These are phyloP conservation scores for Otus sunia DNA, from an alignment of 2,113 vertebrate genomes.

Conservation along the genomic window DNA sequence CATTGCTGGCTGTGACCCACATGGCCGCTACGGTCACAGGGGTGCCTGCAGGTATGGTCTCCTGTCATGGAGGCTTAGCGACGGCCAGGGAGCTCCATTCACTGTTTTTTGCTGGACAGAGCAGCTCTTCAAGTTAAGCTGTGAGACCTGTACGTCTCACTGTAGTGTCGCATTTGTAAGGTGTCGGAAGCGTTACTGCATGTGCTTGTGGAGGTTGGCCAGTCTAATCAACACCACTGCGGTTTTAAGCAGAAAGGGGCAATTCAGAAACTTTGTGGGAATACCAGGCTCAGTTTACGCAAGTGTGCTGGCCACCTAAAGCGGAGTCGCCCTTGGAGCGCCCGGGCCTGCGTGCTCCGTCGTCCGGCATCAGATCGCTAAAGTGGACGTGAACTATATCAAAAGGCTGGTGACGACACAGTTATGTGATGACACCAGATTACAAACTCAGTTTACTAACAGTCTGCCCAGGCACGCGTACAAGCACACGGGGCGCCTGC, in stretches of 20 bases:
- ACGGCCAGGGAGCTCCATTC: fast-evolving
- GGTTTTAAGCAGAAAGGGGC: fast-evolving
- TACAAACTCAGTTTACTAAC: fast-evolving
- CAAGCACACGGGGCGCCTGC: fast-evolving
- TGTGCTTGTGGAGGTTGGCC: fast-evolving
- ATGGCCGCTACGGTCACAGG: fast-evolving
- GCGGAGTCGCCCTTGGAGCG: too few relatives aligned
- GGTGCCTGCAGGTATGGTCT: fast-evolving
- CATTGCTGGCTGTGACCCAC: fast-evolving
- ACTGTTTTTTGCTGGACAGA: fast-evolving
- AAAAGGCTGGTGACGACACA: fast-evolving
- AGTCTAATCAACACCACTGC: fast-evolving
- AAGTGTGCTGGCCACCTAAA: fast-evolving
- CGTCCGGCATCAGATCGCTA: too few relatives aligned
- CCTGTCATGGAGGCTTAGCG: fast-evolving
- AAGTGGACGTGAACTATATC: too few relatives aligned
- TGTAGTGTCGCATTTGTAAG: fast-evolving
- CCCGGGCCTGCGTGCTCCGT: fast-evolving
- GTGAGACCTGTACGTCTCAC: fast-evolving
- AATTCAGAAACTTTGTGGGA: fast-evolving
- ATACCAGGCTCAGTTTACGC: fast-evolving
- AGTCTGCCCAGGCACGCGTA: fast-evolving
- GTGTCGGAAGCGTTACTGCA: fast-evolving
- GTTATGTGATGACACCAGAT: fast-evolving
- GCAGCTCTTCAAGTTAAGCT: fast-evolving